Evolutionary conservation across 92 coral and sea anemone genomes (phyloP), one percentile per base, ranked within the genome.

Genomic region (Ricordea florida): DNA sequence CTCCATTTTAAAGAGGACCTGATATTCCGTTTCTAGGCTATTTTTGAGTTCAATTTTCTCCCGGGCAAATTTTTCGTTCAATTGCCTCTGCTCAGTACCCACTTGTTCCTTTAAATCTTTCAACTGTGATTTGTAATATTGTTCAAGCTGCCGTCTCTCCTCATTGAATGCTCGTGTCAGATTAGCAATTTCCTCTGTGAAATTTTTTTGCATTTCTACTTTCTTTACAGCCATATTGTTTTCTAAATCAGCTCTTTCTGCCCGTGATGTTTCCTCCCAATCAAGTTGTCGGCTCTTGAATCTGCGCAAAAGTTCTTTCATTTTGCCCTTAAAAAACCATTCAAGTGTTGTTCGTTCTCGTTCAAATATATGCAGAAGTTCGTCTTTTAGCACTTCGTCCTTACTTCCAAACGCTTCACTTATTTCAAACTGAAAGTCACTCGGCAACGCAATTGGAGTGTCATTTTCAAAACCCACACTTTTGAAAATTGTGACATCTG

Each of bases 151-250:
- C 0, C 64, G 79, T 43, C 98, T 72, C 44, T 94, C 98, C 46
- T 91, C 92, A 66, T 86, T 92, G 45, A 94, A 94, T 8, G 93
- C 84, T n/a, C 63, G 87, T 25, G 98, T 85, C 29, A 94, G 84
- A 44, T 93, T 92, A 20, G 92, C 92, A 58, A 94, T 79, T 70
- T 94, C 98, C 23, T 93, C 89, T 21, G 89, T 92, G 22, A 92
- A 94, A 30, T 33, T 83, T 38, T 68, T 92, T 66, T 94, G 97
- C 90, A 94, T 93, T 51, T 88, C 97, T 67, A 85, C 71, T 63
- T 92, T 94, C 40, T 94, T 97, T 31, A 83, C 87, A 2, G 94
- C 89, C 64, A 94, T 52, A 4, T 80, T 85, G 13, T 79, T 81
- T 51, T 94, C 97, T 20, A 88, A 49, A 24, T 88, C 93, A 28